Evolutionary conservation across 2,888 invertebrate genomes (phyloP).

Genomic region (Epistrophe grossulariae): DNA sequence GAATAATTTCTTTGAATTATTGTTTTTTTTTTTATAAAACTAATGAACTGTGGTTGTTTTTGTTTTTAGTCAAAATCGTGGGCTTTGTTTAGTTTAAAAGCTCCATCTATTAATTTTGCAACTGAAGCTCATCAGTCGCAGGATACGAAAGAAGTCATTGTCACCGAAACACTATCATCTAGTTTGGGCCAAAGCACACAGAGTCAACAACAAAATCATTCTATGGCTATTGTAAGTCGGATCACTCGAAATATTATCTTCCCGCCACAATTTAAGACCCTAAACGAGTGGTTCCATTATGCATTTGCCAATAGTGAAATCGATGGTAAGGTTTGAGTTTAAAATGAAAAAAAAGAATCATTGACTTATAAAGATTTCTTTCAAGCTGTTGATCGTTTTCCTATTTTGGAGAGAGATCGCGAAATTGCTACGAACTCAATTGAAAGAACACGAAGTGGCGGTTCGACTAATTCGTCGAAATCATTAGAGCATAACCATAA

Average conservation of each 20-base stretch:
- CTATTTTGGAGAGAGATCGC: conserved; percentile 92
- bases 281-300: conserved; percentile 98
- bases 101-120: conserved; percentile 96
- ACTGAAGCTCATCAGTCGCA: conserved; percentile 96
- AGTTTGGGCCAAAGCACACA: conserved; percentile 91
- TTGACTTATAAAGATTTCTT: conserved; percentile 30
- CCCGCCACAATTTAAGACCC: conserved; percentile 96
- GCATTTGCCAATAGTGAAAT: conserved; percentile 97
- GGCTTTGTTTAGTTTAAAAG: conserved; percentile 96
- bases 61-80: conserved; percentile 90
- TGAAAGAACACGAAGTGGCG: conserved; percentile 84
- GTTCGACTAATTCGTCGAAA: conserved; percentile 85
- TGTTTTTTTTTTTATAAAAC: background rate
- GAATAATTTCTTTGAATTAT: no score
- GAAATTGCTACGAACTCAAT: conserved; percentile 86
- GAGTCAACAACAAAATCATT: conserved; percentile 89
- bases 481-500: conserved; percentile 92
- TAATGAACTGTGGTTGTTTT: background rate
- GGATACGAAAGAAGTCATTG: conserved; percentile 90
- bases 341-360: background rate
- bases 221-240: conserved; percentile 97
- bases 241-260: conserved; percentile 96
- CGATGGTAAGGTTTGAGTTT: conserved; percentile 88
- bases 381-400: conserved; percentile 94
- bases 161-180: conserved; percentile 95